Evolutionary conservation across 2,797 vertebrate species (phyloP).

Genomic region (Sebastiscus albofasciatus): DNA sequence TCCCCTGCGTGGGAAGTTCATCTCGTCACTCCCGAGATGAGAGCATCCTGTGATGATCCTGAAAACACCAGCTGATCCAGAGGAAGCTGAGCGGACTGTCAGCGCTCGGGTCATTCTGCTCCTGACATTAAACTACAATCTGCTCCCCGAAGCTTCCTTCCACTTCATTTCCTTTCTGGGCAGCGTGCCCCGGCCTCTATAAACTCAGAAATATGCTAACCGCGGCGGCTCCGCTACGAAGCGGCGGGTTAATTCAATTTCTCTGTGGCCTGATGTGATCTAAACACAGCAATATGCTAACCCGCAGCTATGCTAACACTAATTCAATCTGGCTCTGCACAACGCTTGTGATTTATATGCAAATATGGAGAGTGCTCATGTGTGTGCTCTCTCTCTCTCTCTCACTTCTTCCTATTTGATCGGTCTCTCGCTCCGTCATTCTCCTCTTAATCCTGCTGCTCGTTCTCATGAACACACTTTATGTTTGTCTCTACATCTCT

Average conservation of each 20-base stretch:
- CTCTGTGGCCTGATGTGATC: conserved; percentile 41
- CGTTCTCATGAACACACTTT: background rate
- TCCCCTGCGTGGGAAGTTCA: no score
- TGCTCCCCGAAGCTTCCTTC: conserved; percentile 1
- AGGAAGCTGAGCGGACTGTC: background rate
- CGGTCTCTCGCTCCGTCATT: background rate
- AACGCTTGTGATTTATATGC: conserved; percentile 57
- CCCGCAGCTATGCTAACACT: conserved; percentile 41
- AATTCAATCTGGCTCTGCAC: conserved; percentile 51
- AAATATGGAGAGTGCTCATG: conserved; percentile 40
- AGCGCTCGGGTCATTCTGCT: background rate
- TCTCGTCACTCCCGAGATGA: background rate
- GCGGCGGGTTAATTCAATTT: conserved; percentile 48
- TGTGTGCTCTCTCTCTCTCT: background rate
- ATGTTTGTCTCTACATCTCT: background rate
- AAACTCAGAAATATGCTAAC: conserved; percentile 47
- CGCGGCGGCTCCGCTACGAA: background rate
- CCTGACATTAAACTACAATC: conserved; percentile 5
- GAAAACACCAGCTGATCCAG: background rate
- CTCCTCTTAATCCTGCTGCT: background rate
- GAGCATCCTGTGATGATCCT: background rate
- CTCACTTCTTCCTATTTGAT: conserved; percentile 7
- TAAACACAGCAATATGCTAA: conserved; percentile 29
- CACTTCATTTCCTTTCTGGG: conserved; percentile 19
- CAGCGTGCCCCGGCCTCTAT: conserved; percentile 22